These are phyloP conservation scores for Echinometra lucunter DNA, from an alignment of 53 echinoderm and acorn worm genomes.

Conservation along the genomic window DNA sequence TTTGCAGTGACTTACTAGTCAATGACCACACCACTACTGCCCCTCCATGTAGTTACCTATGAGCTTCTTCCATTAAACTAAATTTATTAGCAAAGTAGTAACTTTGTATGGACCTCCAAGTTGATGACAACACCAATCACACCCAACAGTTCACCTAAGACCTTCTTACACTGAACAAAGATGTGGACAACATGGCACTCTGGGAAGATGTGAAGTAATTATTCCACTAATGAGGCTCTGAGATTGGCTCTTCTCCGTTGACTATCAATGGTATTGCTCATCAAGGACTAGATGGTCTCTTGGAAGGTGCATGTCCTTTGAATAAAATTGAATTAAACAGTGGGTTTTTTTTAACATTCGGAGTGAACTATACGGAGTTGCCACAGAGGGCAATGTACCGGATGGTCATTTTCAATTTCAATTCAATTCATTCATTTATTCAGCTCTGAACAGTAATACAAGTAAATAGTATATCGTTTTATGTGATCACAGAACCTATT, in stretches of 20 bases:
- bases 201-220: conserved; percentile 33
- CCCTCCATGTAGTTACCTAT: too few relatives aligned
- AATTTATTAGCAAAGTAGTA: too few relatives aligned
- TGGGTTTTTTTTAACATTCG: not conserved
- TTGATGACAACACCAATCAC: too few relatives aligned
- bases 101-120: too few relatives aligned
- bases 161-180: not conserved
- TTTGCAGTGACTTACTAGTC: too few relatives aligned
- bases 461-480: too few relatives aligned
- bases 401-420: not conserved
- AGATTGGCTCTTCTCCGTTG: not conserved
- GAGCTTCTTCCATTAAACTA: not conserved
- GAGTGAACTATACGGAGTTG: not conserved
- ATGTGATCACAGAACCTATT: too few relatives aligned
- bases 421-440: too few relatives aligned
- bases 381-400: not conserved
- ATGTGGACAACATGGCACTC: conserved; percentile 7
- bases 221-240: conserved; percentile 6
- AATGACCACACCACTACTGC: too few relatives aligned
- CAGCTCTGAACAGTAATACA: too few relatives aligned
- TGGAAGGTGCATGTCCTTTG: not conserved
- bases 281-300: not conserved
- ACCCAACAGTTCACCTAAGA: not conserved
- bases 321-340: not conserved
- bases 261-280: not conserved